Percentiles rank a stretch among this genome's conserved stretches.
phyloP scores from a whole-genome alignment of 2,113 vertebrate genomes.

The Blennius ocellaris region DNA sequence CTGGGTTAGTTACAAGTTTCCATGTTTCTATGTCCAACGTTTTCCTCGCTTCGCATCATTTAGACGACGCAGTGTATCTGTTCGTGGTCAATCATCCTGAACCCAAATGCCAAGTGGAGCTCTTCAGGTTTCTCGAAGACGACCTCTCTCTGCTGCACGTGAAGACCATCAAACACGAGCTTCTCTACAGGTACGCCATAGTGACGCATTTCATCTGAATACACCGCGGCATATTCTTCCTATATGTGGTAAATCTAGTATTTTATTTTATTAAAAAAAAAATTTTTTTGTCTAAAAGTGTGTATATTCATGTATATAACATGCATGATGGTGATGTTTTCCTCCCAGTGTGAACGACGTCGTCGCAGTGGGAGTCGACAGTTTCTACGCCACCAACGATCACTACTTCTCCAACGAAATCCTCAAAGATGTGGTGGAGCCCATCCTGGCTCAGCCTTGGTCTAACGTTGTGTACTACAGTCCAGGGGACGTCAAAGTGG shows the following conservation, averaged over 20 bases:
- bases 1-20: no score
- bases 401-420: slow-evolving; percentile 82
- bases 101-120: slow-evolving; percentile 86
- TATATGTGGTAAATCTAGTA: no score
- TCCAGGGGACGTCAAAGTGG: slow-evolving; percentile 88
- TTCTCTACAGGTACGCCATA: slow-evolving; percentile 82
- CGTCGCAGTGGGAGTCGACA: slow-evolving; percentile 88
- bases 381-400: slow-evolving; percentile 96
- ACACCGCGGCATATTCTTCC: no score
- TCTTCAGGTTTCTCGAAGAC: slow-evolving; percentile 89
- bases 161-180: slow-evolving; percentile 89
- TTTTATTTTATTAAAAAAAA: no score
- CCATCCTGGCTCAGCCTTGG: slow-evolving; percentile 83
- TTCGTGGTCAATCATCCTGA: slow-evolving; percentile 94
- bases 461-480: slow-evolving; percentile 90
- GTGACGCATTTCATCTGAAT: no score
- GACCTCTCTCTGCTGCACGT: slow-evolving; percentile 86
- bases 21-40: no score
- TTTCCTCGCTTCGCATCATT: slow-evolving; percentile 2
- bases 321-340: background rate
- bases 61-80: slow-evolving; percentile 88
- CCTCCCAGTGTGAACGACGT: slow-evolving; percentile 90
- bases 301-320: no score
- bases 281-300: no score
- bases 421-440: slow-evolving; percentile 74